Conservation (phyloP, 2,797 vertebrate genomes). For the Sarcophilus harrisii region DNA sequence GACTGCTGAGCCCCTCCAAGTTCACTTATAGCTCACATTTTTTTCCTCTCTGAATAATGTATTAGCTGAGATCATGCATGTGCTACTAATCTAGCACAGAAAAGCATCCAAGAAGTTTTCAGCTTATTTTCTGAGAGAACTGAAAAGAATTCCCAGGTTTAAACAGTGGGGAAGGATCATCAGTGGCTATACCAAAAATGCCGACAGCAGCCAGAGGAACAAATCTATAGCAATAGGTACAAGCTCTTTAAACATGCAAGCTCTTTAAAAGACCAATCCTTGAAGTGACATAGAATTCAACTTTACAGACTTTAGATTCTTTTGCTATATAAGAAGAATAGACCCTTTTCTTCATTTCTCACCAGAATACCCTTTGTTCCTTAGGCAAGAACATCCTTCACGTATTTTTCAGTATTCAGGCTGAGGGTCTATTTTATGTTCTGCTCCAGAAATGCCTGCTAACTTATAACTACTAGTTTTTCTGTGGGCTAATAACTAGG, state of each 20-base stretch:
- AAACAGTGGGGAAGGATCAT: slow-evolving; percentile 38
- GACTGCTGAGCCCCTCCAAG: slow-evolving; percentile 72
- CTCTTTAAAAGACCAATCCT: not conserved
- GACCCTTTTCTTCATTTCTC: not conserved
- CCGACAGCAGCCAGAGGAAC: slow-evolving; percentile 2
- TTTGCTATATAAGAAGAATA: slow-evolving; percentile 7
- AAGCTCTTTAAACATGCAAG: not conserved
- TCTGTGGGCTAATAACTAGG: not conserved
- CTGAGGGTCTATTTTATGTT: not conserved
- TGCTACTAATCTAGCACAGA: slow-evolving; percentile 60
- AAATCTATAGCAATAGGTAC: not conserved
- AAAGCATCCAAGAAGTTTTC: slow-evolving; percentile 49
- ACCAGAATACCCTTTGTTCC: not conserved
- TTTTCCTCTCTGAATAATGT: slow-evolving; percentile 77
- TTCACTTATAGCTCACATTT: slow-evolving; percentile 76
- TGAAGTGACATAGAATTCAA: not conserved
- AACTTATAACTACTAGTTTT: not conserved
- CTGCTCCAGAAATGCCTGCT: not conserved
- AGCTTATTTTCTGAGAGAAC: slow-evolving; percentile 60
- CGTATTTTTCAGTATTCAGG: not conserved
- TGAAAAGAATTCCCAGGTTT: slow-evolving; percentile 29
- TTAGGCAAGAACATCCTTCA: not conserved
- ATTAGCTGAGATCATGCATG: slow-evolving; percentile 69
- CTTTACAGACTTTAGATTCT: not conserved
- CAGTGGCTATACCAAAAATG: slow-evolving; percentile 30